Evolutionary conservation across 2,888 invertebrate species (phyloP), one percentile per base, ranked within the genome.

Genomic region (Cephus pygmeus): DNA sequence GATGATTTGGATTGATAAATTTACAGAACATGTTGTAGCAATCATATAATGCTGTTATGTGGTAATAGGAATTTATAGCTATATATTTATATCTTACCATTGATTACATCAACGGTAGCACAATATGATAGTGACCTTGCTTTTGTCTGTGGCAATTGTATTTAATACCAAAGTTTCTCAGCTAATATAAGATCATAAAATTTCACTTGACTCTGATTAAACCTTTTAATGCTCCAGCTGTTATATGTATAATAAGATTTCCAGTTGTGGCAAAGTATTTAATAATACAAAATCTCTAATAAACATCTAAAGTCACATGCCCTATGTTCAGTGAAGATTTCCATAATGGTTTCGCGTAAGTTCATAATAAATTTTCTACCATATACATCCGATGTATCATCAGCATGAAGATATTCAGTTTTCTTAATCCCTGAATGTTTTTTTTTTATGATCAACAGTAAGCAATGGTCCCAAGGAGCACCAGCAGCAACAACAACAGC

Each of bases 381-480:
- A 40, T 6, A 40, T 15, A 40, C 12, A 40, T 15, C 15, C 40
- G 15, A 40, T 40, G 15, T 15, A 40, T 23, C 56, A 56, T 56
- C 23, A 23, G 56, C 6, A 56, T 9, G 6, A 23, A 56, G 11
- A 71, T 71, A 30, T 23, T 31, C 71, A 71, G 23, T 71, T 6
- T 71, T 31, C 31, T 71, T 23, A 56, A 56, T 23, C 23, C 23
- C 23, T 23, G 56, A 9, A 56, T 56, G 2, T 23, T 71, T 31
- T 34, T 33, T 33, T 35, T 35, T 31, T 71, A 33, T 71, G 71
- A 15, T 71, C 75, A 34, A 76, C 83, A 91, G 91, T 91, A 87
- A 91, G 90, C 90, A 91, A 91, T 91, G 91, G 91, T 87, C 91
- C 91, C 84, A 91, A 91, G 88, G 91, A 91, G 87, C 91, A 91